phyloP scores from a whole-genome alignment of 2,113 vertebrate species.

The Potamarius usumacintae region DNA sequence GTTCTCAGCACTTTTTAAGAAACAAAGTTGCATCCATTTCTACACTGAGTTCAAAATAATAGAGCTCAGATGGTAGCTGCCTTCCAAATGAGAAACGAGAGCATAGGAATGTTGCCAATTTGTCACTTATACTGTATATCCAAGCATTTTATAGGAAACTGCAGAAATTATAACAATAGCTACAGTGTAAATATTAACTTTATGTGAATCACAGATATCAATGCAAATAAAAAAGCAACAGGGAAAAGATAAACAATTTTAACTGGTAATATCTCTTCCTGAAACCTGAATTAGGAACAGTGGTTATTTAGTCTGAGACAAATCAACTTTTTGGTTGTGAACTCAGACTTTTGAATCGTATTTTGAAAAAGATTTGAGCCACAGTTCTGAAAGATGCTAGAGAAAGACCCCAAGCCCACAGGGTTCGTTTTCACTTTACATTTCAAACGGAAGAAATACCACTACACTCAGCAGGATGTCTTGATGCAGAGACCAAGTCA shows the following conservation, averaged over 20 bases:
- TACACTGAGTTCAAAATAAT: not conserved
- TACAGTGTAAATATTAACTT: not conserved
- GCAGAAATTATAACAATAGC: not conserved
- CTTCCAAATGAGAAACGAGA: not conserved
- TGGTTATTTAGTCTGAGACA: not conserved
- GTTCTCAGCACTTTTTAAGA: not conserved
- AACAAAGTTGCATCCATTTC: not conserved
- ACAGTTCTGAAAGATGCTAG: constrained; percentile 63
- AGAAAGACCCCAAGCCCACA: constrained; percentile 14
- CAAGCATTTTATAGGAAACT: not conserved
- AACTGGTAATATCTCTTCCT: not conserved
- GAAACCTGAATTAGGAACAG: not conserved
- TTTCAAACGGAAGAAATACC: constrained; percentile 27
- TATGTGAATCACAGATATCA: not conserved
- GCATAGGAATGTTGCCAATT: not conserved
- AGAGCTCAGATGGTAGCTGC: not conserved
- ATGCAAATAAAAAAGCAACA: not conserved
- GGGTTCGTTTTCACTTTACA: constrained; percentile 28
- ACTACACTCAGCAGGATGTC: not conserved
- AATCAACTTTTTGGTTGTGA: not conserved
- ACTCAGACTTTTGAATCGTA: not conserved
- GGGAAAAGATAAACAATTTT: not conserved
- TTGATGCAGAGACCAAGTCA: not conserved
- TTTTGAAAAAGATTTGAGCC: not conserved
- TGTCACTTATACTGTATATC: not conserved